phyloP scores from a whole-genome alignment of 2,888 invertebrate genomes.

The Catocala fraxini region DNA sequence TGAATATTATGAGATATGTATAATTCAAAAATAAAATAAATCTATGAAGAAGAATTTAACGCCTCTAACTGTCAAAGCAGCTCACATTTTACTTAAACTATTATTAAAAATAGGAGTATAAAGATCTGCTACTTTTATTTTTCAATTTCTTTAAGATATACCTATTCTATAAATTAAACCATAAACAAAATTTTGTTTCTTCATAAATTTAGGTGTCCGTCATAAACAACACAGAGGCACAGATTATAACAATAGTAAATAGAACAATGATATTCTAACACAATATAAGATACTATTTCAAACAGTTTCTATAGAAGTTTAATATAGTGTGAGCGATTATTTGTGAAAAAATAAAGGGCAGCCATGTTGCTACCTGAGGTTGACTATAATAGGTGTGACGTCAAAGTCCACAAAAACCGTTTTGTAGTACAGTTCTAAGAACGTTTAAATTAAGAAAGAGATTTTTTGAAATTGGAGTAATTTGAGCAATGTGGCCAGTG shows the following conservation, averaged over 20 bases:
- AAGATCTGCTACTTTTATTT: too few relatives aligned
- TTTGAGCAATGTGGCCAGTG: constrained; percentile 1
- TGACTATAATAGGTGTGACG: constrained; percentile 3
- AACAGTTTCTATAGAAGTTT: constrained; percentile 10
- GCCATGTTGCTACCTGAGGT: constrained; percentile 16
- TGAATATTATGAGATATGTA: too few relatives aligned
- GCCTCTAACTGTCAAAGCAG: too few relatives aligned
- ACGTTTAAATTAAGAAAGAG: constrained; percentile 10
- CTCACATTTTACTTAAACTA: too few relatives aligned
- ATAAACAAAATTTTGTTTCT: too few relatives aligned
- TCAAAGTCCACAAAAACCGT: neutral
- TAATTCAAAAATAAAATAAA: too few relatives aligned
- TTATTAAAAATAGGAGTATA: too few relatives aligned
- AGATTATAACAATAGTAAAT: constrained; percentile 12
- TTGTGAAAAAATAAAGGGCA: constrained; percentile 11
- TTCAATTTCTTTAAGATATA: too few relatives aligned
- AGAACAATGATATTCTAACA: constrained; percentile 13
- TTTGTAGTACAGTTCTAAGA: constrained; percentile 9
- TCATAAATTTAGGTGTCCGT: constrained; percentile 6
- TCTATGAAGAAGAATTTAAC: too few relatives aligned
- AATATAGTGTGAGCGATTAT: constrained; percentile 2
- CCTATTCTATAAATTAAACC: too few relatives aligned
- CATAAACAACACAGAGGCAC: constrained; percentile 5
- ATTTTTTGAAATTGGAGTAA: constrained; percentile 9
- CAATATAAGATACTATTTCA: constrained; percentile 7